Conservation (phyloP, 92 coral and sea anemone species). For the Bergia puertoricense region DNA sequence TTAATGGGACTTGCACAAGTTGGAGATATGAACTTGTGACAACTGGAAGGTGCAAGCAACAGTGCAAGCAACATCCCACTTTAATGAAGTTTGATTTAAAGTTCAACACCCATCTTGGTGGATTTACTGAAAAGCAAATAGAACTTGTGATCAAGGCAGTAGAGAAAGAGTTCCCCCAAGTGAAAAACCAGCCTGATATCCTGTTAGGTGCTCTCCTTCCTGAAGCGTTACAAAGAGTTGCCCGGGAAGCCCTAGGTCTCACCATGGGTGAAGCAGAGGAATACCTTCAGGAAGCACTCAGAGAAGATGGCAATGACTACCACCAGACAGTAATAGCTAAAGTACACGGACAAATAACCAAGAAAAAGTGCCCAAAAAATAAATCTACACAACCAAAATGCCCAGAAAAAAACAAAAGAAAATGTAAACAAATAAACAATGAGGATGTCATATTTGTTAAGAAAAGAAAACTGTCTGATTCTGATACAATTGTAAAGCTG, state of each 20-base stretch:
- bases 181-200: too few relatives aligned
- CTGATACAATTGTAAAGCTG: not conserved
- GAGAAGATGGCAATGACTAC: slow-evolving; percentile 20
- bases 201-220: too few relatives aligned
- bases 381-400: not conserved
- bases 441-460: slow-evolving; percentile 9
- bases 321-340: not conserved
- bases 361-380: slow-evolving; percentile 25
- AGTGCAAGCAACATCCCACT: too few relatives aligned
- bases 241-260: slow-evolving; percentile 26
- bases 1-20: too few relatives aligned
- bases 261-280: slow-evolving; percentile 11
- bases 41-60: too few relatives aligned
- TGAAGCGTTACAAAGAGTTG: slow-evolving; percentile 7
- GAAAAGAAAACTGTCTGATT: not conserved
- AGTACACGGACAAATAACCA: slow-evolving; percentile 20
- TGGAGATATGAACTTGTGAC: too few relatives aligned
- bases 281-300: slow-evolving; percentile 27
- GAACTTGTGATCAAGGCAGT: too few relatives aligned
- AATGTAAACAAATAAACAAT: slow-evolving; percentile 5
- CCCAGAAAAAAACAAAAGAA: not conserved
- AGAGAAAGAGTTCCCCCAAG: too few relatives aligned
- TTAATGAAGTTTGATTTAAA: too few relatives aligned
- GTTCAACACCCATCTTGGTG: too few relatives aligned
- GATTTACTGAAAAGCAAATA: too few relatives aligned